Evolutionary conservation across 2,888 invertebrate genomes (phyloP).

Genomic region (Aphodius granarius): DNA sequence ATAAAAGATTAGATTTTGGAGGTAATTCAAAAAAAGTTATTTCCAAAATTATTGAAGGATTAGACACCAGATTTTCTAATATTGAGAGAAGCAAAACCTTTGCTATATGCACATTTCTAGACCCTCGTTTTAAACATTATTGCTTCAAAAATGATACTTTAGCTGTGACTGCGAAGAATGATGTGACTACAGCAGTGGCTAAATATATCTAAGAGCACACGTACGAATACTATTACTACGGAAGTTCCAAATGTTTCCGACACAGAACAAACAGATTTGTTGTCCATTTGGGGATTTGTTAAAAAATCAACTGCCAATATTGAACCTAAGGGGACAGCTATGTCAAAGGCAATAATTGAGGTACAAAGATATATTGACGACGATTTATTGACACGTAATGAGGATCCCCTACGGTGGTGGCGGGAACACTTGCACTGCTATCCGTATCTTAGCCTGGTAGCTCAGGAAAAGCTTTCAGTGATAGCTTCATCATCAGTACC

Average conservation of each 20-base stretch:
- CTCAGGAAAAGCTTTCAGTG: slow-evolving; percentile 11
- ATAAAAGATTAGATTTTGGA: background rate
- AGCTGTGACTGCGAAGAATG: background rate
- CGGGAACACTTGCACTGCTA: slow-evolving; percentile 2
- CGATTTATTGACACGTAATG: slow-evolving; percentile 14
- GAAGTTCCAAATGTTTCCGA: background rate
- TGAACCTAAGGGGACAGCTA: slow-evolving; percentile 3
- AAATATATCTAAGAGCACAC: background rate
- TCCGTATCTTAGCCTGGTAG: slow-evolving; percentile 18
- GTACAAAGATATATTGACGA: slow-evolving; percentile 25
- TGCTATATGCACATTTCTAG: slow-evolving; percentile 16
- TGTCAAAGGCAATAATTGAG: slow-evolving; percentile 25
- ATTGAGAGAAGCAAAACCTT: slow-evolving; percentile 29
- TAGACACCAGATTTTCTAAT: slow-evolving; percentile 24
- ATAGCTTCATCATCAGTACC: slow-evolving; percentile 4
- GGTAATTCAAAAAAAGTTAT: background rate
- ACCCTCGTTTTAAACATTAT: slow-evolving; percentile 21
- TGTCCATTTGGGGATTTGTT: slow-evolving; percentile 3
- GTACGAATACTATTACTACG: background rate
- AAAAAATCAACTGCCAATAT: slow-evolving; percentile 2
- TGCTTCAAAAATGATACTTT: background rate
- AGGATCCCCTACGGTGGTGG: slow-evolving; percentile 26
- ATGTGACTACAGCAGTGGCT: background rate
- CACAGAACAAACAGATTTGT: background rate
- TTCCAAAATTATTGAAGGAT: slow-evolving; percentile 5